phyloP scores from a whole-genome alignment of 2,888 invertebrate genomes.

The Plagodis pulveraria region DNA sequence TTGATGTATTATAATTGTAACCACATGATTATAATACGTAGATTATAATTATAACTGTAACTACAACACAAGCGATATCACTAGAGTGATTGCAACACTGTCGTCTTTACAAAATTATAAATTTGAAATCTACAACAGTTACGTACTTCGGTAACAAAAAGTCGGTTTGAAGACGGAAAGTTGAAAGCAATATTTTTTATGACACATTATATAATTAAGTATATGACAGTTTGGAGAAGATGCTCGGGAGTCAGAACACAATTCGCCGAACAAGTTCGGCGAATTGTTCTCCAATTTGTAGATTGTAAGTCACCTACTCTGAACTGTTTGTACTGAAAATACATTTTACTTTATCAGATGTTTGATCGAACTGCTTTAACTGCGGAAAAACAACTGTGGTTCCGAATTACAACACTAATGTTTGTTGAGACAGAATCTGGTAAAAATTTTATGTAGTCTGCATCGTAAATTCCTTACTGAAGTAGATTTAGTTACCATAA shows the following conservation, averaged over 20 bases:
- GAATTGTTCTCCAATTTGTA: slow-evolving; percentile 4
- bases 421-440: slow-evolving; percentile 21
- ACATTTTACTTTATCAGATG: slow-evolving; percentile 67
- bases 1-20: too few species aligned
- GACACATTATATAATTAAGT: too few species aligned
- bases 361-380: slow-evolving; percentile 68
- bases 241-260: background rate
- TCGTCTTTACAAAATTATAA: too few species aligned
- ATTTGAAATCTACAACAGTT: too few species aligned
- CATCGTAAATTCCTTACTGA: slow-evolving; percentile 17
- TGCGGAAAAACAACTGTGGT: slow-evolving; percentile 62
- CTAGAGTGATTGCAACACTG: too few species aligned
- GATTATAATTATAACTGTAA: too few species aligned
- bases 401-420: slow-evolving; percentile 24
- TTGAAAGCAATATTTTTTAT: too few species aligned
- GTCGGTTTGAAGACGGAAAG: too few species aligned
- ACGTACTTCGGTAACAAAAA: too few species aligned
- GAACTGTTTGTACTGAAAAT: slow-evolving; percentile 75
- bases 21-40: too few species aligned
- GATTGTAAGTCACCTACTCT: slow-evolving; percentile 40
- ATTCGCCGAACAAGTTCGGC: slow-evolving; percentile 1
- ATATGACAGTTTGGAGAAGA: too few species aligned
- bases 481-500: slow-evolving; percentile 2
- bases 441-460: slow-evolving; percentile 31
- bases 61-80: too few species aligned